Conservation (phyloP, 2,888 invertebrate species). For the Cheilosia soror region DNA sequence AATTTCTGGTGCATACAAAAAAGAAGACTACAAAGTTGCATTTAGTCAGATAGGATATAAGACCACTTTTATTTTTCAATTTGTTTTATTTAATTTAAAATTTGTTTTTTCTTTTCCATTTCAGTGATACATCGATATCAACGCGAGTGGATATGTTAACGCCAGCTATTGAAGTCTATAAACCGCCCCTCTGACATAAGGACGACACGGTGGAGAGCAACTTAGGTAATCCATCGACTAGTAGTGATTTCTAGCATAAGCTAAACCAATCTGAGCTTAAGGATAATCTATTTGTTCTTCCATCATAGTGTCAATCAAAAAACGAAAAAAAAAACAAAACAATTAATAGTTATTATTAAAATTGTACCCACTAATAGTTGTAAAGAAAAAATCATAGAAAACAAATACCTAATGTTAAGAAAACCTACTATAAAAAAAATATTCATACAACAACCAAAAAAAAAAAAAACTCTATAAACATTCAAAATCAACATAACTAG, state of each 20-base stretch:
- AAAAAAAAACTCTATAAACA: constrained; percentile 1
- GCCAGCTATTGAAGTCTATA: constrained; percentile 84
- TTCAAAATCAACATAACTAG: constrained; percentile 37
- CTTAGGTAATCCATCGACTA: constrained; percentile 84
- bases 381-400: constrained; percentile 40
- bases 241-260: constrained; percentile 84
- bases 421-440: constrained; percentile 43
- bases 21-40: background rate
- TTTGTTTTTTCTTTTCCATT: constrained; percentile 76
- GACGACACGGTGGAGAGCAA: constrained; percentile 84
- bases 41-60: background rate
- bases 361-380: constrained; percentile 72
- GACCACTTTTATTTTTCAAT: background rate
- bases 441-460: constrained; percentile 13
- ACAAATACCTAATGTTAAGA: constrained; percentile 47
- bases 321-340: constrained; percentile 47
- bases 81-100: constrained; percentile 1
- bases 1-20: background rate
- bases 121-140: constrained; percentile 89
- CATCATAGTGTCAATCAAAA: constrained; percentile 84
- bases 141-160: constrained; percentile 88
- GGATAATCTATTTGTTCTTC: constrained; percentile 84
- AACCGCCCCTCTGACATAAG: constrained; percentile 84
- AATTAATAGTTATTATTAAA: constrained; percentile 72
- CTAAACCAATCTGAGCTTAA: constrained; percentile 81